Percentiles rank a stretch among this genome's conserved stretches.
phyloP scores from a whole-genome alignment of 2,888 invertebrate species.

The Cantharis flavilabris region DNA sequence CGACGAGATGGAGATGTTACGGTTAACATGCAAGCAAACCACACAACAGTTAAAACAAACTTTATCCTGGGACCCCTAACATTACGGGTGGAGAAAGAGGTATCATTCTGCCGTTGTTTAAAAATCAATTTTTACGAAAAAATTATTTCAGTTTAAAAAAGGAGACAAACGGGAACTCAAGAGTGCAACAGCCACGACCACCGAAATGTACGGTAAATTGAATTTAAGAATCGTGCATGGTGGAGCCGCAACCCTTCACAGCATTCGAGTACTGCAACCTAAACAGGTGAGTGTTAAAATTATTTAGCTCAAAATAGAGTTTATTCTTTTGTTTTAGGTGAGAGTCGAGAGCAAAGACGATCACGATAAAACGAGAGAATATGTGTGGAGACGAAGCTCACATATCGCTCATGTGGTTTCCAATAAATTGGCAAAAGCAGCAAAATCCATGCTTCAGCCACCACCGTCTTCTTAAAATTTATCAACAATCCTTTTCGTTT shows the following conservation, averaged over 20 bases:
- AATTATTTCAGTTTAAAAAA: conserved; percentile 65
- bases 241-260: conserved; percentile 80
- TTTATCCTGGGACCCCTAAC: conserved; percentile 81
- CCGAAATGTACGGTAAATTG: conserved; percentile 82
- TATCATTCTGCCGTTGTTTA: conserved; percentile 41
- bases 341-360: conserved; percentile 81
- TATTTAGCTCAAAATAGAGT: not conserved
- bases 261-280: conserved; percentile 83
- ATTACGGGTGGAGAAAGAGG: conserved; percentile 78
- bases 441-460: conserved; percentile 64
- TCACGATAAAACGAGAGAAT: conserved; percentile 82
- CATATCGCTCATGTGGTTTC: conserved; percentile 85
- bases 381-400: conserved; percentile 82
- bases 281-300: conserved; percentile 68
- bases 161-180: conserved; percentile 80
- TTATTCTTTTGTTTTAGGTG: conserved; percentile 61
- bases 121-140: not conserved
- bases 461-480: conserved; percentile 46
- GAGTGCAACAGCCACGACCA: conserved; percentile 86
- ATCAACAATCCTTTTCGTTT: not conserved
- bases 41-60: conserved; percentile 82
- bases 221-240: conserved; percentile 78
- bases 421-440: conserved; percentile 71
- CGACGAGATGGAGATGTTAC: conserved; percentile 80
- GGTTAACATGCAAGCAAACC: conserved; percentile 77